Evolutionary conservation across 2,888 invertebrate genomes (phyloP).

Genomic region (Pantelozetes paolii): DNA sequence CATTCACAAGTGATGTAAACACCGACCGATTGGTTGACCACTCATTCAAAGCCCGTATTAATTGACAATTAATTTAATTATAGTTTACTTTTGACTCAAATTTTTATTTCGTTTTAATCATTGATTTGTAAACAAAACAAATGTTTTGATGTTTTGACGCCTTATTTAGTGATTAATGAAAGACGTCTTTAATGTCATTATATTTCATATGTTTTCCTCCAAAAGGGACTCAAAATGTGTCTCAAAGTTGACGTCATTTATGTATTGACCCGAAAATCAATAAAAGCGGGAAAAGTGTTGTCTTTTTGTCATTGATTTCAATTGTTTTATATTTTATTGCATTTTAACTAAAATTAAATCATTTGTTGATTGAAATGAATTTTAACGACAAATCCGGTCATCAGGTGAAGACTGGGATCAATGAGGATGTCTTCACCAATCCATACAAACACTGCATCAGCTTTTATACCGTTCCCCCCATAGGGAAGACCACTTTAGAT

Average conservation of each 20-base stretch:
- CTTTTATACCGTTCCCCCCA: conserved; percentile 73
- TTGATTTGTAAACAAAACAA: not conserved
- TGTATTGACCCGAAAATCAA: not conserved
- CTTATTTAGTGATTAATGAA: not conserved
- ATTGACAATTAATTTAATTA: not conserved
- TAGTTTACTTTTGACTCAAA: not conserved
- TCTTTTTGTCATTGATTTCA: not conserved
- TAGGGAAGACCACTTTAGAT: conserved; percentile 66
- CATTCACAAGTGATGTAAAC: not conserved
- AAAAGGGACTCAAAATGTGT: not conserved
- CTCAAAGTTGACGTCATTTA: not conserved
- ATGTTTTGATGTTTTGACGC: not conserved
- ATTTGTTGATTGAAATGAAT: not conserved
- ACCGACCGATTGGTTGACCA: not conserved
- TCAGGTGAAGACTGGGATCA: not conserved
- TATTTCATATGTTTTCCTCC: not conserved
- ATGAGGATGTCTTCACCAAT: conserved; percentile 55
- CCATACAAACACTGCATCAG: conserved; percentile 70
- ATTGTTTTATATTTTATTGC: not conserved
- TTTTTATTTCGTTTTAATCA: not conserved
- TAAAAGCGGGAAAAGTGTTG: not conserved
- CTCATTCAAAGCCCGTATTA: not conserved
- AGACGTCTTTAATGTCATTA: not conserved
- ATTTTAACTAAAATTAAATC: not conserved
- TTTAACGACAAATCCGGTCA: not conserved